Evolutionary conservation across 1,140 invertebrate species (phyloP), one percentile per base, ranked within the genome.

Genomic region (Calephelis virginiensis): DNA sequence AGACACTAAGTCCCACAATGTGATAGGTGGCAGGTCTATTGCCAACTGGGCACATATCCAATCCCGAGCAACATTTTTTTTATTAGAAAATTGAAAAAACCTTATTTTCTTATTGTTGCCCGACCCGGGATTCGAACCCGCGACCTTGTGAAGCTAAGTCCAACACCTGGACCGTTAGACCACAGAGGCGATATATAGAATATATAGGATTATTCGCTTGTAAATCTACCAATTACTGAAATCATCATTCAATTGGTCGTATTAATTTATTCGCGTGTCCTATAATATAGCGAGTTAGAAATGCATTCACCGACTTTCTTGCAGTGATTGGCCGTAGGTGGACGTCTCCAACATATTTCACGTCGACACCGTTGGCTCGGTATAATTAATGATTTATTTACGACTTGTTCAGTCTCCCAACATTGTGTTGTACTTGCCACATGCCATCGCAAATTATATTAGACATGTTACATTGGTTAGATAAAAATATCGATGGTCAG

Each of bases 311-410:
- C 61, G 56, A 53, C 75, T 75, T 79, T 79, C 75, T 61, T 75
- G 75, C 69, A 69, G 66, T 70, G 67, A 74, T 79, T 68, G 72
- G 56, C 65, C 68, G 74, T 79, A 71, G 77, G 78, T 71, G 76
- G 76, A 76, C 66, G 71, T 71, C 73, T 74, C 70, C 64, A 75
- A 83, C 56, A 73, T 75, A 76, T 68, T 76, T 74, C 68, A 77
- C 64, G 72, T 73, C 64, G 65, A 68, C 75, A 70, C 67, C 61
- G 61, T 63, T 53, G 69, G 65, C 64, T 49, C 53, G 65, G 66
- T 64, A 70, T 83, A 81, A 81, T 79, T 81, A 83, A 81, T 77
- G 66, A 74, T 77, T 67, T 38, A 68, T 75, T 68, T 76, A 76
- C 69, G 68, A 66, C 45, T 66, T 28, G 45, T 67, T 43, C 67